Conservation (phyloP, 2,113 vertebrate genomes). For the Speoplatyrhinus poulsoni region DNA sequence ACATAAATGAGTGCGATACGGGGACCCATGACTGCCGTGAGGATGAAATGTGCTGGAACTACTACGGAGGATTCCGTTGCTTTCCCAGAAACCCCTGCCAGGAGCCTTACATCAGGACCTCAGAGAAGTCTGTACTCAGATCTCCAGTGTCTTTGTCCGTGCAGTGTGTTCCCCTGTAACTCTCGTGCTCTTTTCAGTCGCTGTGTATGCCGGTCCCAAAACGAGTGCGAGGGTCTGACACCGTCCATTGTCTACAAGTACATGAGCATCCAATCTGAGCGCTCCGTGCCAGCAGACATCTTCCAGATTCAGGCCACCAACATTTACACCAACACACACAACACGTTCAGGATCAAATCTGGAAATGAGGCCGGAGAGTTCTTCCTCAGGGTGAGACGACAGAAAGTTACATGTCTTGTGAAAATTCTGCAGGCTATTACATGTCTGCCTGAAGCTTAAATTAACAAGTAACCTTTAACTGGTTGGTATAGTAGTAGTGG, state of each 20-base stretch:
- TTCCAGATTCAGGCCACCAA: constrained; percentile 98
- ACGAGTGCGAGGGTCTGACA: constrained; percentile 83
- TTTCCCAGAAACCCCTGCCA: constrained; percentile 94
- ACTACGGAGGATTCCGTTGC: constrained; percentile 92
- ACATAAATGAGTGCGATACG: constrained; percentile 94
- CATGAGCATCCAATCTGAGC: constrained; percentile 95
- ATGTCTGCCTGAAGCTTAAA: too few species aligned
- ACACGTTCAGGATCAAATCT: constrained; percentile 95
- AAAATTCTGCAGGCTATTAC: too few species aligned
- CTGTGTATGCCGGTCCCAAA: constrained; percentile 85
- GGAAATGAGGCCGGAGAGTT: constrained; percentile 95
- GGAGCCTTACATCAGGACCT: constrained; percentile 87
- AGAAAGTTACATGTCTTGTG: too few species aligned
- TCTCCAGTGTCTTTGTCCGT: background rate
- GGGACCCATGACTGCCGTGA: constrained; percentile 87
- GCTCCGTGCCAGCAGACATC: constrained; percentile 91
- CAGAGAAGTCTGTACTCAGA: constrained; percentile 87
- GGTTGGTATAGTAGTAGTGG: too few species aligned
- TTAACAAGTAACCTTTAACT: too few species aligned
- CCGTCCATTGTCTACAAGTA: constrained; percentile 96
- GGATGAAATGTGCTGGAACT: constrained; percentile 98
- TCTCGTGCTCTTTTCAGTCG: constrained; percentile 76
- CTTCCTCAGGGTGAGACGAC: constrained; percentile 87
- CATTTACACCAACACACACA: constrained; percentile 92
- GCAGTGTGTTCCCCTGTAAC: background rate